Evolutionary conservation across 2,888 invertebrate genomes (phyloP).

Genomic region (Hyposoter didymator): DNA sequence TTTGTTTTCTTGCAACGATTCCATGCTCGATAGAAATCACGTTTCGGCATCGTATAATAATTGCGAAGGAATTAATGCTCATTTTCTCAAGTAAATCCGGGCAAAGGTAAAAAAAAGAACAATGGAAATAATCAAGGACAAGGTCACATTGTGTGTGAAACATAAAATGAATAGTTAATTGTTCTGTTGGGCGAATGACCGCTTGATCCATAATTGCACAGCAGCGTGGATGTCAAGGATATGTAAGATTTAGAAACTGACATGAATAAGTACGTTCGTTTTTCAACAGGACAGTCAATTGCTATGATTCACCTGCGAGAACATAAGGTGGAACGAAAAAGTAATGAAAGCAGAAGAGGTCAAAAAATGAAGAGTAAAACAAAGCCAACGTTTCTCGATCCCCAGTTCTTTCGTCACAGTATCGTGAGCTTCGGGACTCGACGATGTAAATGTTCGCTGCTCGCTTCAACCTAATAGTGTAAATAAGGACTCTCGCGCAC

Average conservation of each 20-base stretch:
- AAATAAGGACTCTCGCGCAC: slow-evolving; percentile 68
- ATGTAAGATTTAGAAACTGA: slow-evolving; percentile 36
- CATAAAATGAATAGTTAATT: background rate
- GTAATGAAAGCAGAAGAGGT: slow-evolving; percentile 52
- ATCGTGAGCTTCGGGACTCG: slow-evolving; percentile 52
- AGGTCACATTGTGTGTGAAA: slow-evolving; percentile 4
- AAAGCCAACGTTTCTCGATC: slow-evolving; percentile 36
- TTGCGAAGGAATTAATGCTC: background rate
- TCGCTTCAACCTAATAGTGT: slow-evolving; percentile 49
- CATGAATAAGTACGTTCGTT: slow-evolving; percentile 24
- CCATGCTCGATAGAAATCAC: background rate
- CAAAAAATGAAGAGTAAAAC: slow-evolving; percentile 34
- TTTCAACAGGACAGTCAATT: slow-evolving; percentile 64
- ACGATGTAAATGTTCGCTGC: slow-evolving; percentile 59
- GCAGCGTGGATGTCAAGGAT: slow-evolving; percentile 51
- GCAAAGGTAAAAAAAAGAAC: background rate
- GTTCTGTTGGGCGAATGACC: slow-evolving; percentile 16
- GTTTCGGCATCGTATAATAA: background rate
- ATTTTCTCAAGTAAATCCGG: background rate
- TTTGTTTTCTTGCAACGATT: background rate
- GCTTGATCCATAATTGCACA: slow-evolving; percentile 3
- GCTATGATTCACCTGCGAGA: slow-evolving; percentile 72
- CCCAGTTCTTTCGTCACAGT: slow-evolving; percentile 56
- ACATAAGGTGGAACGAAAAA: slow-evolving; percentile 61
- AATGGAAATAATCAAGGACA: slow-evolving; percentile 11